Evolutionary conservation across 2,888 invertebrate genomes (phyloP), one percentile per base, ranked within the genome.

Genomic region (Hoplodrina ambigua): DNA sequence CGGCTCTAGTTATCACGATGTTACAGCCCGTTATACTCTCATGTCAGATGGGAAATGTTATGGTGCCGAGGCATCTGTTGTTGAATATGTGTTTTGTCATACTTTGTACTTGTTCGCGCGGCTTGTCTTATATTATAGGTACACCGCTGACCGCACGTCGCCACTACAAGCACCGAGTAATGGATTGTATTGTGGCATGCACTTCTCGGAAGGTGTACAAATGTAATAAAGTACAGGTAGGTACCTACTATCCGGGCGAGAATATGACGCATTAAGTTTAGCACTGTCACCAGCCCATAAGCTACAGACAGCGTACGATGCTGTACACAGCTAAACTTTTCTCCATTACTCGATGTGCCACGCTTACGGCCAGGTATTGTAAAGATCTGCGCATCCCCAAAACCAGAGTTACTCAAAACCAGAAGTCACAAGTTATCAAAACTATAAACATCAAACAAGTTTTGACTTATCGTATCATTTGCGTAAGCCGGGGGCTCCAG

Each of bases 1-100:
- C 60, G 53, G 46, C 61, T 41, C 15, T 15, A 20, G 67, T 57
- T 74, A 61, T 53, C 30, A 57, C 56, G 15, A 15, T 20, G 52
- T 56, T 59, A 52, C 19, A 20, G 44, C 20, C 19, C 52, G 37
- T 59, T 60, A 66, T 5, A 19, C 52, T 66, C n/a, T 56, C 37
- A 52, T 60, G 59, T 46, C 44, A 52, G 44, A 60, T 25, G n/a
- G 37, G 41, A 52, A 56, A 52, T 56, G 46, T 37, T 30, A 54
- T 17, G 33, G 13, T 37, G 44, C 15, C 19, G 19, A 25, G 17
- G 46, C 46, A 41, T 57, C 46, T 66, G 59, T 33, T 59, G 49
- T 25, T 15, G 25, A 25, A 2, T 11, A 15, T 25, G 15, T 25
- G 25, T 37, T 13, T 69, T n/a, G 17, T 20, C 41, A 30, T 17